These are phyloP conservation scores for Phalacrocorax aristotelis DNA, from an alignment of 2,113 vertebrate genomes.

Conservation along the genomic window DNA sequence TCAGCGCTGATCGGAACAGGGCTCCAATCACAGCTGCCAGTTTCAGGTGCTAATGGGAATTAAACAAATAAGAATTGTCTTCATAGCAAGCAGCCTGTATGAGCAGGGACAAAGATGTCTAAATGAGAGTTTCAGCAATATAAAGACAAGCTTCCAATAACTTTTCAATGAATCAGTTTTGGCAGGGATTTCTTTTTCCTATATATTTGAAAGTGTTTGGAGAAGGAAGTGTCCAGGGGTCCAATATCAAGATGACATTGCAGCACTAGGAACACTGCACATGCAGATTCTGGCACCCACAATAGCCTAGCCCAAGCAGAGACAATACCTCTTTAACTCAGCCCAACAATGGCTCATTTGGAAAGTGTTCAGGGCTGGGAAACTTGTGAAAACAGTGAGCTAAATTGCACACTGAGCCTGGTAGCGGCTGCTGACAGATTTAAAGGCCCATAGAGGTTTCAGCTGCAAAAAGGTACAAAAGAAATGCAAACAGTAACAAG, in stretches of 20 bases:
- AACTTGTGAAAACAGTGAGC: constrained; percentile 72
- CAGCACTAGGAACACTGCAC: background rate
- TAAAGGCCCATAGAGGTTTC: constrained; percentile 59
- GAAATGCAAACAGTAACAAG: constrained; percentile 69
- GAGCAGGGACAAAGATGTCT: background rate
- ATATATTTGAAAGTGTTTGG: background rate
- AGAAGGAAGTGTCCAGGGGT: background rate
- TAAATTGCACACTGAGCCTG: constrained; percentile 69
- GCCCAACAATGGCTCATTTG: constrained; percentile 65
- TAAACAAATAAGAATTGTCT: background rate
- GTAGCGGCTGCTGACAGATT: constrained; percentile 70
- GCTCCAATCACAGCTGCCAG: background rate
- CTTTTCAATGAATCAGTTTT: background rate
- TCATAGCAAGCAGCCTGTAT: background rate
- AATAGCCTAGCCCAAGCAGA: background rate
- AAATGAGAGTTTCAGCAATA: background rate
- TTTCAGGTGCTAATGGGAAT: background rate
- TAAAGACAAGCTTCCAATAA: background rate
- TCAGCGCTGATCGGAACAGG: background rate
- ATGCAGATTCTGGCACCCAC: constrained; percentile 19
- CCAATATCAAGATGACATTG: constrained; percentile 19
- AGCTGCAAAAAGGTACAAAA: constrained; percentile 68
- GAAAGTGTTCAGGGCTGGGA: constrained; percentile 49
- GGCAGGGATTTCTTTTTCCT: background rate
- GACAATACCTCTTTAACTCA: constrained; percentile 64